Percentiles rank a stretch among this genome's conserved stretches.
These are phyloP conservation scores for Platyrinchus mystaceus DNA, from an alignment of 2,797 vertebrate genomes.

Conservation along the genomic window DNA sequence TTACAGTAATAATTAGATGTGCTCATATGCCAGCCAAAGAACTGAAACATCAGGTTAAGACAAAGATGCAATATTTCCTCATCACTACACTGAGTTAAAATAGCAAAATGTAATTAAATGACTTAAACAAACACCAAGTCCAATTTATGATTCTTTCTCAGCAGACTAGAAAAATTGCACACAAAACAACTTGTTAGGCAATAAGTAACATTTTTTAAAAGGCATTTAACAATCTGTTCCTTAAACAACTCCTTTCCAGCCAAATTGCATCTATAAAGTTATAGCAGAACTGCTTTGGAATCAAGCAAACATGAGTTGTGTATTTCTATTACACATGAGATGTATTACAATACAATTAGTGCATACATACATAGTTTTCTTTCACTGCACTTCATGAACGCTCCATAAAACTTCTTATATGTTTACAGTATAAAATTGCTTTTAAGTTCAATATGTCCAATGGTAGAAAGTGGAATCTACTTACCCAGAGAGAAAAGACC, in stretches of 20 bases:
- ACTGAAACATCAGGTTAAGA: not conserved
- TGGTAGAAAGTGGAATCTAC: not conserved
- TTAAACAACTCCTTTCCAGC: not conserved
- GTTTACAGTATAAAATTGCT: not conserved
- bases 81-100: not conserved
- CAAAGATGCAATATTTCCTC: not conserved
- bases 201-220: not conserved
- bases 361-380: not conserved
- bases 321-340: slow-evolving; percentile 30
- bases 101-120: not conserved
- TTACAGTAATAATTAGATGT: not conserved
- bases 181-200: slow-evolving; percentile 52
- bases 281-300: slow-evolving; percentile 10
- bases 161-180: not conserved
- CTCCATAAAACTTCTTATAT: slow-evolving; percentile 12
- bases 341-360: slow-evolving; percentile 7
- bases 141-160: not conserved
- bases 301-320: not conserved
- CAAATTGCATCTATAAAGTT: slow-evolving; percentile 55
- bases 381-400: not conserved
- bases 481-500: not conserved
- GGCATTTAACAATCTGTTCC: slow-evolving; percentile 59
- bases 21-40: not conserved
- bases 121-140: slow-evolving; percentile 20
- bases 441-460: not conserved